Base-by-base conservation (phyloP, 2,888 invertebrate genomes). In the Chaetogeoica ovagalla region DNA sequence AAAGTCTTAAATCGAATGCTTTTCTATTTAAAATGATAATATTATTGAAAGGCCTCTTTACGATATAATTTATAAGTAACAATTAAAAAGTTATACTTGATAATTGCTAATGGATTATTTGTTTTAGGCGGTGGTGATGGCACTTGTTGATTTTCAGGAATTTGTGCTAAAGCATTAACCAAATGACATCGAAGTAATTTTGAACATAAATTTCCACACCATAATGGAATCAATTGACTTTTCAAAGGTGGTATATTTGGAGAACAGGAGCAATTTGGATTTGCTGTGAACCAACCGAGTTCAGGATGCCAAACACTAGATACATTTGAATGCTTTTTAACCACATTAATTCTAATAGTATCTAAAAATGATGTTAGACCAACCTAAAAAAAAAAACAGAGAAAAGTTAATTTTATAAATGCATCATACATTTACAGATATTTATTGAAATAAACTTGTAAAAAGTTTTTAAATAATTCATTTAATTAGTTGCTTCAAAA, bases 291-390 rank as follows among this genome's bases (percentile, higher is more conserved):
- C 97, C 98, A 98, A 60, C 98, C 98, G 17, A 99, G 89, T 39
- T 98, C 92, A 7, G 98, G 98, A 87, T 99, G 98, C 98, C 98
- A 99, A 87, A 97, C 96, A 71, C 96, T 95, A 72, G 97, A 90
- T 85, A 95, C 95, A 1, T 96, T 94, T 57, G 75, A 81, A 84
- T 92, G 91, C 86, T 97, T 97, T 84, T 91, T 93, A 11, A 93
- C 93, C n/a, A 97, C 96, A 84, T 96, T 95, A 84, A 93, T 92
- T 84, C 95, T 94, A 87, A 97, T 97, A 83, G 92, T 93, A 86
- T 96, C 94, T 83, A 98, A 87, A 84, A 98, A 89, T 82, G 92
- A 90, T 6, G 94, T 94, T 30, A 95, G 91, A 19, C 96, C 94
- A 84, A 92, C 89, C 95, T 97, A 87, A 37, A 87, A 87, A 52